Percentiles rank a stretch among this genome's conserved stretches.
Evolutionary conservation across 2,888 invertebrate genomes (phyloP).

Genomic region (Apotomis betuletana): DNA sequence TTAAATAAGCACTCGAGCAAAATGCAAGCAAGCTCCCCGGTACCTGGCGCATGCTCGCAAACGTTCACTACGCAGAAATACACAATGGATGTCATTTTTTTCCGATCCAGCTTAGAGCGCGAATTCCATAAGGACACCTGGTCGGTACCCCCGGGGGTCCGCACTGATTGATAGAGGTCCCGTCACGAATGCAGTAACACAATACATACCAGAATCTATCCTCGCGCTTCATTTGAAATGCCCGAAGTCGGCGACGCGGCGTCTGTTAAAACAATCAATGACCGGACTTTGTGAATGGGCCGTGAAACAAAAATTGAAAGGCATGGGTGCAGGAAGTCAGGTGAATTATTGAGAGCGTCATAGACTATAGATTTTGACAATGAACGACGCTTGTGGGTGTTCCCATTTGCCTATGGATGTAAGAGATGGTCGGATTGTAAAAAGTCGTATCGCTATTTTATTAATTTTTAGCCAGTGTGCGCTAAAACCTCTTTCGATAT

Average conservation of each 20-base stretch:
- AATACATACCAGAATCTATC: conserved; percentile 58
- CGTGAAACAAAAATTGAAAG: conserved; percentile 71
- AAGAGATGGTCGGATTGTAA: neutral
- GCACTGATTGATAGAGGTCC: conserved; percentile 78
- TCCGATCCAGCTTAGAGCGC: conserved; percentile 67
- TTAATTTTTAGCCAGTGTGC: neutral
- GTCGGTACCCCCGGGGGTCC: conserved; percentile 83
- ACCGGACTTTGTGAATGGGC: conserved; percentile 77
- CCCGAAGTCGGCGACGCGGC: conserved; percentile 71
- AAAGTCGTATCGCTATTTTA: neutral
- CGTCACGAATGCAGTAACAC: conserved; percentile 65
- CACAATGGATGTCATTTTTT: conserved; percentile 76
- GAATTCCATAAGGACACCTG: conserved; percentile 82
- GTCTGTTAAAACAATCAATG: conserved; percentile 84
- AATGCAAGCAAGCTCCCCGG: conserved; percentile 23
- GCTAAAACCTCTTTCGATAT: too few relatives aligned
- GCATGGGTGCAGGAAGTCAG: conserved; percentile 68
- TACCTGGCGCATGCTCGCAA: conserved; percentile 63
- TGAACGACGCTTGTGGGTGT: conserved; percentile 27
- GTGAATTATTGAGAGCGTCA: conserved; percentile 62
- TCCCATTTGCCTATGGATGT: conserved; percentile 11
- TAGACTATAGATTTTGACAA: conserved; percentile 27
- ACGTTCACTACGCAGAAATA: conserved; percentile 73
- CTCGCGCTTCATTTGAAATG: conserved; percentile 54
- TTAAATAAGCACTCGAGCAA: conserved; percentile 28